phyloP scores from a whole-genome alignment of 2,888 invertebrate species.

The Tupiocoris notatus region DNA sequence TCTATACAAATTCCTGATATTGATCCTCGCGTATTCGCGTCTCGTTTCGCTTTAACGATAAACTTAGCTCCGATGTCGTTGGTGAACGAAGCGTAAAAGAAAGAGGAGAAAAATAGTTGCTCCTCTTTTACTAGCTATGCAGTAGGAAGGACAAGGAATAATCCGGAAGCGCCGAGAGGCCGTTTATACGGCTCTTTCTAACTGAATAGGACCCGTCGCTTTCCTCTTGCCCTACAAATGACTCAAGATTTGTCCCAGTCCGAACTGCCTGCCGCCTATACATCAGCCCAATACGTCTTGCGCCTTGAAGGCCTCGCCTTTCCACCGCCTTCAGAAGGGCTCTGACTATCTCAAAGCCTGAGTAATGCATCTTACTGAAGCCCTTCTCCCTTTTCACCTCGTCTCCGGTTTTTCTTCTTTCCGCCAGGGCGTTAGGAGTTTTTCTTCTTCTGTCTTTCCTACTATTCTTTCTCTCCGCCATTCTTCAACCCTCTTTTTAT shows the following conservation, averaged over 20 bases:
- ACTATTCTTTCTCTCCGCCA: neutral
- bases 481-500: neutral
- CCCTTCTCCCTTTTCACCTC: constrained; percentile 16
- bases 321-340: constrained; percentile 4
- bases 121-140: too few relatives aligned
- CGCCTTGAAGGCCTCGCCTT: constrained; percentile 8
- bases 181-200: constrained; percentile 26
- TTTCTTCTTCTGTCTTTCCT: constrained; percentile 8
- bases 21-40: too few relatives aligned
- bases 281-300: constrained; percentile 35
- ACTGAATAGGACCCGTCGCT: constrained; percentile 24
- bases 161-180: constrained; percentile 8
- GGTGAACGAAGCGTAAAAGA: too few relatives aligned
- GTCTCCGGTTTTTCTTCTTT: constrained; percentile 7
- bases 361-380: constrained; percentile 31
- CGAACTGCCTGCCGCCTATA: constrained; percentile 7
- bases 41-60: too few relatives aligned
- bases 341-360: constrained; percentile 39
- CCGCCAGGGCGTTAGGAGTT: neutral
- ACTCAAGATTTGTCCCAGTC: constrained; percentile 33
- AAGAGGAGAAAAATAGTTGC: too few relatives aligned
- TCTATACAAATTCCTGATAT: too few relatives aligned
- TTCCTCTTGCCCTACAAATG: constrained; percentile 36
- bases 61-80: too few relatives aligned
- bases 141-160: neutral